phyloP scores from a whole-genome alignment of 2,113 vertebrate species.

The Callionymus lyra region DNA sequence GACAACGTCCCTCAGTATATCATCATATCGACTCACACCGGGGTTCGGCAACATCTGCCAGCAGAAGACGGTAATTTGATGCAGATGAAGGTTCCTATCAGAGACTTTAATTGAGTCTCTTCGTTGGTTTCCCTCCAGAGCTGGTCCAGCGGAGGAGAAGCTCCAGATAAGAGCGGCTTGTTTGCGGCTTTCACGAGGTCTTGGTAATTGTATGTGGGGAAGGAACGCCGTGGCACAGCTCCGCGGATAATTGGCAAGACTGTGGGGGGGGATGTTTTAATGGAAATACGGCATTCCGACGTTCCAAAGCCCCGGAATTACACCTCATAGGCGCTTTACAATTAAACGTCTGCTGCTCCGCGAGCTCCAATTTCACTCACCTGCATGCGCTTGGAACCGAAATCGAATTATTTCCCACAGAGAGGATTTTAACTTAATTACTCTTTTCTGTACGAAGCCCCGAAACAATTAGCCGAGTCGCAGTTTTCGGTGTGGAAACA shows the following conservation, averaged over 20 bases:
- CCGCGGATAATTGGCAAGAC: conserved; percentile 30
- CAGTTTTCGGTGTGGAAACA: background rate
- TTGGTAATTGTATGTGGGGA: conserved; percentile 8
- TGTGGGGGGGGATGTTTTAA: conserved; percentile 32
- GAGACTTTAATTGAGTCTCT: no score
- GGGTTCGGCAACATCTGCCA: no score
- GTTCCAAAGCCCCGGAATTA: conserved; percentile 12
- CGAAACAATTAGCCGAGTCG: background rate
- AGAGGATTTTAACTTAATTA: conserved; percentile 28
- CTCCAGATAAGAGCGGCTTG: background rate
- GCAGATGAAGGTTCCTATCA: no score
- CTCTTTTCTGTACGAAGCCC: conserved; percentile 1
- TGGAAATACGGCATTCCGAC: conserved; percentile 42
- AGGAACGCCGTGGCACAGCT: conserved; percentile 14
- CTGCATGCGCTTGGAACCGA: conserved; percentile 17
- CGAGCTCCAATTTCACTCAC: conserved; percentile 32
- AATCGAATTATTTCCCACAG: conserved; percentile 7
- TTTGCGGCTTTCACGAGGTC: conserved; percentile 1
- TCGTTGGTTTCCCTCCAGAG: no score
- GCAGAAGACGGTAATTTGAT: no score
- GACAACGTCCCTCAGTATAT: no score
- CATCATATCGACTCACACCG: no score
- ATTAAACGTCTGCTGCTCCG: conserved; percentile 16
- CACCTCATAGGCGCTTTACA: conserved; percentile 18
- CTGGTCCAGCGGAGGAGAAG: no score